phyloP scores from a whole-genome alignment of 1,140 invertebrate genomes.

The Lysiphlebus fabarum region DNA sequence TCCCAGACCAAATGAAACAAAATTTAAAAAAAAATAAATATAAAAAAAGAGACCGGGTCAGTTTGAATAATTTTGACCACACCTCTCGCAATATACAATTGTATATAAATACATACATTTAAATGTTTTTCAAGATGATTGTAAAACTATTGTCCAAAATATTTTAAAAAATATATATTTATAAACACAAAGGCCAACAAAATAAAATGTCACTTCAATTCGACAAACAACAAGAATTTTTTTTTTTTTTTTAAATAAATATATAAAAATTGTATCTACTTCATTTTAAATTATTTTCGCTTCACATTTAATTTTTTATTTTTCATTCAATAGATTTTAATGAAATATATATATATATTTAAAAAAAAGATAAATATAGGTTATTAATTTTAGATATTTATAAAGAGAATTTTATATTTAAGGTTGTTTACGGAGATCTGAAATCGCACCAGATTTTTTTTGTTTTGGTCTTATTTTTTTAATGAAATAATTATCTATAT shows the following conservation, averaged over 20 bases:
- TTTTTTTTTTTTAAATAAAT: constrained; percentile 1
- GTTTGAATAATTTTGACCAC: constrained; percentile 59
- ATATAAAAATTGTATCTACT: not conserved
- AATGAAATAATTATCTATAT: no score
- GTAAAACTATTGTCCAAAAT: constrained; percentile 52
- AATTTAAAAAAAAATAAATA: no score
- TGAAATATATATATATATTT: no score
- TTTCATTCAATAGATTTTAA: no score
- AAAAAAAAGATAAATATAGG: no score
- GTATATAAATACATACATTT: constrained; percentile 57
- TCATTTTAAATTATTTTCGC: not conserved
- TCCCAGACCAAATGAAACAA: constrained; percentile 41
- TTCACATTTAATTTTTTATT: not conserved
- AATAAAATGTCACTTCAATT: no score
- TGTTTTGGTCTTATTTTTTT: no score
- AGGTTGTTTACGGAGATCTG: no score
- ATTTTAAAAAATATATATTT: constrained; percentile 26
- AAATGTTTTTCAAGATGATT: constrained; percentile 41
- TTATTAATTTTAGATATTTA: no score
- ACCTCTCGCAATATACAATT: constrained; percentile 51
- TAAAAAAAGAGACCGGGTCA: constrained; percentile 52
- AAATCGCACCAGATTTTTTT: no score
- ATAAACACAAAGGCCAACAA: not conserved
- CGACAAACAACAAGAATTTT: not conserved
- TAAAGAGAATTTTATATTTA: no score